Conservation (phyloP, 2,797 vertebrate genomes). For the Platyrinchus mystaceus region DNA sequence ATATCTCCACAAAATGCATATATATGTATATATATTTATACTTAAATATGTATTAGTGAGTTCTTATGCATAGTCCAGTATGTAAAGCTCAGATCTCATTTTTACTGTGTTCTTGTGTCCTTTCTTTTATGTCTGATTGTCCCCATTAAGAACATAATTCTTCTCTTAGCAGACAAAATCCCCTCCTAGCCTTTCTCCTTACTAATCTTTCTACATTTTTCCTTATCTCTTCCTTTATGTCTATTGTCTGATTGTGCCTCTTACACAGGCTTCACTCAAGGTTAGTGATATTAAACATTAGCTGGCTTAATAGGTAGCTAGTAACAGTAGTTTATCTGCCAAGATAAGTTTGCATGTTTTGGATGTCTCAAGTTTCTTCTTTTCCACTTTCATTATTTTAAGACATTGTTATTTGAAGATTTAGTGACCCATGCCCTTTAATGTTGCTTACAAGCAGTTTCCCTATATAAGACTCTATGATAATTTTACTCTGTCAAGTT, state of each 20-base stretch:
- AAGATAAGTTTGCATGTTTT: conserved; percentile 65
- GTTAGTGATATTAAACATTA: conserved; percentile 77
- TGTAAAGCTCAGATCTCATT: conserved; percentile 33
- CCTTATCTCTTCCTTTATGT: conserved; percentile 69
- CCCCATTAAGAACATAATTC: neutral
- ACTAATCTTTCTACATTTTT: conserved; percentile 73
- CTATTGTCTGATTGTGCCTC: conserved; percentile 72
- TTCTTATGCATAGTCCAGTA: neutral
- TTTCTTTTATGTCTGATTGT: conserved; percentile 60
- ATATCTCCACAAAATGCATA: conserved; percentile 23
- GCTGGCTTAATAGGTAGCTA: conserved; percentile 61
- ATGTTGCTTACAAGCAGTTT: conserved; percentile 1
- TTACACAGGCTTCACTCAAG: conserved; percentile 73
- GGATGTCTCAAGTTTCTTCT: conserved; percentile 58
- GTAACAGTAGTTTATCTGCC: conserved; percentile 63
- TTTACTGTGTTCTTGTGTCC: conserved; percentile 25
- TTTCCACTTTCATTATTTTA: conserved; percentile 53
- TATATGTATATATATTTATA: neutral
- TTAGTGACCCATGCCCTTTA: conserved; percentile 1
- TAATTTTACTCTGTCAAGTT: neutral
- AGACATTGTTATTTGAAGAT: conserved; percentile 2
- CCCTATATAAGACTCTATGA: neutral
- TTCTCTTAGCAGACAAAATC: conserved; percentile 69
- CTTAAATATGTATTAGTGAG: conserved; percentile 8
- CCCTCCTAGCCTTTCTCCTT: conserved; percentile 58